phyloP scores from a whole-genome alignment of 92 coral and sea anemone species.

The Bergia puertoricense region DNA sequence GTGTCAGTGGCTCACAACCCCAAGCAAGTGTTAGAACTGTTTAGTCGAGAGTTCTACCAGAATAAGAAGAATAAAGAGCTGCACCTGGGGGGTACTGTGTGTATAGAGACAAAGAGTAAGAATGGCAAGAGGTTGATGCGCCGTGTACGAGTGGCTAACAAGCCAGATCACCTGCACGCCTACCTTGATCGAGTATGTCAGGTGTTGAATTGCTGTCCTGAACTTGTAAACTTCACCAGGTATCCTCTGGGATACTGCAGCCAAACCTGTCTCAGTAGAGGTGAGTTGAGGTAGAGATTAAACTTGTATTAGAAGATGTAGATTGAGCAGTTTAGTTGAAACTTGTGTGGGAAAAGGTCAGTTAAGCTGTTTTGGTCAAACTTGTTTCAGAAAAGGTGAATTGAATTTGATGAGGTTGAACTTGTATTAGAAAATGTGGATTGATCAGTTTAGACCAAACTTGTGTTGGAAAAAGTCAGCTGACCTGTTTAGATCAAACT shows the following conservation, averaged over 20 bases:
- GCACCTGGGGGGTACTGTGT: conserved; percentile 96
- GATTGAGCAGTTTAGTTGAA: too few relatives aligned
- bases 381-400: too few relatives aligned
- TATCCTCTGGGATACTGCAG: conserved; percentile 85
- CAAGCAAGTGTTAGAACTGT: conserved; percentile 92
- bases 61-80: conserved; percentile 96
- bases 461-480: too few relatives aligned
- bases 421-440: too few relatives aligned
- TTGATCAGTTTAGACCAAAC: too few relatives aligned
- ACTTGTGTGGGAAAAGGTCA: too few relatives aligned
- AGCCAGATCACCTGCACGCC: conserved; percentile 86
- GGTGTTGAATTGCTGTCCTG: conserved; percentile 90
- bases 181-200: conserved; percentile 94
- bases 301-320: too few relatives aligned
- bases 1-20: conserved; percentile 91
- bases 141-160: conserved; percentile 91
- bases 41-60: conserved; percentile 98
- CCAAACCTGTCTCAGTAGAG: conserved; percentile 72
- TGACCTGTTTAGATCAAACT: too few relatives aligned
- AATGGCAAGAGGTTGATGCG: conserved; percentile 97
- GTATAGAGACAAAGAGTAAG: conserved; percentile 97
- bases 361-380: too few relatives aligned
- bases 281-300: conserved; percentile 42
- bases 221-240: conserved; percentile 80
- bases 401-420: too few relatives aligned